Evolutionary conservation across 2,888 invertebrate genomes (phyloP).

Genomic region (Opisthograptis luteolata): DNA sequence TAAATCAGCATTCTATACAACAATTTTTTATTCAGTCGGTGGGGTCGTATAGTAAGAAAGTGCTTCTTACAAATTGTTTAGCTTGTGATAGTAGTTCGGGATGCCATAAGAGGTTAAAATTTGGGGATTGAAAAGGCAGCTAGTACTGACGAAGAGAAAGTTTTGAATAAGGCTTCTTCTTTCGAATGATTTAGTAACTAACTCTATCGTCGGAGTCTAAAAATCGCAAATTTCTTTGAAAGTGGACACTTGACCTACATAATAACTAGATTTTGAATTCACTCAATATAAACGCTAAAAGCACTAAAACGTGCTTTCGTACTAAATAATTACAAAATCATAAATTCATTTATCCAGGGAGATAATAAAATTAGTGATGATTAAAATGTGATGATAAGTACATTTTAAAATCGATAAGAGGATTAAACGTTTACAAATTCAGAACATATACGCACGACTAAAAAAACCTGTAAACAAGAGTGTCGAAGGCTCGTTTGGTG

Average conservation of each 20-base stretch:
- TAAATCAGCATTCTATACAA: no score
- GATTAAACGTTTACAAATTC: constrained; percentile 9
- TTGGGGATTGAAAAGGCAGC: no score
- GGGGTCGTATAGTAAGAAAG: no score
- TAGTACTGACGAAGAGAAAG: no score
- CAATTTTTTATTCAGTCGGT: no score
- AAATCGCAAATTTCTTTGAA: constrained; percentile 2
- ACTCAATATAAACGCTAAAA: constrained; percentile 39
- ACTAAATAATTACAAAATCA: constrained; percentile 25
- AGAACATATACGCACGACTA: constrained; percentile 21
- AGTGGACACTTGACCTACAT: constrained; percentile 11
- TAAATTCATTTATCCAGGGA: constrained; percentile 25
- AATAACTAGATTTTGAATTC: constrained; percentile 23
- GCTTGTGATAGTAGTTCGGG: no score
- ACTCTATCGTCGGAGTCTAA: no score
- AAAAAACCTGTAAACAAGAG: constrained; percentile 37
- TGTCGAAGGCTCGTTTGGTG: constrained; percentile 58
- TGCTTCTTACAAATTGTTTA: no score
- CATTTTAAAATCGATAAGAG: constrained; percentile 16
- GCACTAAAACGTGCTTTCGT: constrained; percentile 64
- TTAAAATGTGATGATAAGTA: constrained; percentile 11
- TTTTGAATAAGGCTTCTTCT: no score
- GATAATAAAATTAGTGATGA: constrained; percentile 15
- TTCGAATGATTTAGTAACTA: no score
- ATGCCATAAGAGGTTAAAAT: no score